A percentile compares a stretch with the other conserved stretches of the same genome.
These are phyloP conservation scores for Garra rufa DNA, from an alignment of 2,113 vertebrate genomes.

Conservation along the genomic window DNA sequence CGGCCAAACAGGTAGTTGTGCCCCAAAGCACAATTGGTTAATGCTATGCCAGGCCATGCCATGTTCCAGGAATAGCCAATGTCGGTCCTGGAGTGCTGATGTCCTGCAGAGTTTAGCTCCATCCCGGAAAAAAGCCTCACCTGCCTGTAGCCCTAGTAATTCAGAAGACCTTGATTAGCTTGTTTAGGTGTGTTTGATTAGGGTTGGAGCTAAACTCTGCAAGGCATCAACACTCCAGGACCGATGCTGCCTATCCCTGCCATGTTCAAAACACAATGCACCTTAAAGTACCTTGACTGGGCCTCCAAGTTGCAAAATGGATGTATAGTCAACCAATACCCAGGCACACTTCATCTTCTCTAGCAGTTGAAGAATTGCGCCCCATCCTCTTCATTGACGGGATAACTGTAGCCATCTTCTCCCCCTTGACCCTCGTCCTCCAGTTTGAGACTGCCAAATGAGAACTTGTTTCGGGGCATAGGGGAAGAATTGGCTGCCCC, in stretches of 20 bases:
- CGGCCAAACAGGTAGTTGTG: not conserved
- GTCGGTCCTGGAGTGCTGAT: no score
- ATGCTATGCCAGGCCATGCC: not conserved
- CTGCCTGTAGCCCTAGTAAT: no score
- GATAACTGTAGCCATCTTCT: slow-evolving; percentile 26
- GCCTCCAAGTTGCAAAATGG: not conserved
- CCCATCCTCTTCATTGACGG: slow-evolving; percentile 80
- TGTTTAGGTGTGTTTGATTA: no score
- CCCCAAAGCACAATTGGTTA: not conserved
- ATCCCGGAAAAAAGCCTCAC: no score
- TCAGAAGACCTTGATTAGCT: no score
- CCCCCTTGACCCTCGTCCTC: slow-evolving; percentile 62
- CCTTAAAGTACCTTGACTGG: not conserved
- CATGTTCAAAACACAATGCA: no score
- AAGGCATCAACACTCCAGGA: no score
- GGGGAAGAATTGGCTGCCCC: slow-evolving; percentile 71
- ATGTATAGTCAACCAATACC: not conserved
- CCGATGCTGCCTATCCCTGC: no score
- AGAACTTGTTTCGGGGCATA: slow-evolving; percentile 76
- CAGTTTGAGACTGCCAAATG: slow-evolving; percentile 81
- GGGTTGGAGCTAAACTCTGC: no score
- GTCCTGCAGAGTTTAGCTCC: no score
- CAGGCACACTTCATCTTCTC: not conserved
- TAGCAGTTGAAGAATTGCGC: slow-evolving; percentile 80
- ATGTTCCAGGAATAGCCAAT: no score